These are phyloP conservation scores for Glandiceps talaboti DNA, from an alignment of 53 echinoderm and acorn worm genomes.

Conservation along the genomic window DNA sequence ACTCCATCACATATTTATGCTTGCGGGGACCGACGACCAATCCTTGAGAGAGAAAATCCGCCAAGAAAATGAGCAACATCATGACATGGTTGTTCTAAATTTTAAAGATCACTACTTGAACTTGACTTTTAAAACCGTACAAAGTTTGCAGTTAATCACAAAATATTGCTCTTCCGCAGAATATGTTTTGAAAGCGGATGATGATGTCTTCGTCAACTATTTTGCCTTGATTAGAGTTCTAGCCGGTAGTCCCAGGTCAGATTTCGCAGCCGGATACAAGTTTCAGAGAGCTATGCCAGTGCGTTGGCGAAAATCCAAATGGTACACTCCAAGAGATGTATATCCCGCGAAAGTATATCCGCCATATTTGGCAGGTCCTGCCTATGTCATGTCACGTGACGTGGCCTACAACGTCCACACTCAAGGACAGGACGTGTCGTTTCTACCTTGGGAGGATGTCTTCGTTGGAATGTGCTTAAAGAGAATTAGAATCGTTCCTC, in stretches of 20 bases:
- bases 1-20: background rate
- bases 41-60: background rate
- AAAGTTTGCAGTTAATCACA: slow-evolving; percentile 51
- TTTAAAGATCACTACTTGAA: slow-evolving; percentile 46
- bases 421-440: background rate
- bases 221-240: background rate
- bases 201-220: slow-evolving; percentile 55
- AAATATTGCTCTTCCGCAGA: slow-evolving; percentile 35
- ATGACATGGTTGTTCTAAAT: slow-evolving; percentile 59
- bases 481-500: background rate
- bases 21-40: background rate
- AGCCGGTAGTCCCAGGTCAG: background rate
- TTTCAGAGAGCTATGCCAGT: background rate
- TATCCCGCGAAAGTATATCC: slow-evolving; percentile 84
- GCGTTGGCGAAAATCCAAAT: slow-evolving; percentile 49
- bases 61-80: slow-evolving; percentile 44
- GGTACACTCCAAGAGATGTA: slow-evolving; percentile 54
- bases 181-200: slow-evolving; percentile 64
- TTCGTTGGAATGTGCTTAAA: background rate
- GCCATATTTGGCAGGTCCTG: slow-evolving; percentile 85
- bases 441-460: background rate
- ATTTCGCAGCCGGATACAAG: background rate
- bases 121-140: slow-evolving; percentile 42
- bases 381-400: slow-evolving; percentile 72
- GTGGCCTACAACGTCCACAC: slow-evolving; percentile 1